These are phyloP conservation scores for Zosterops hypoxanthus DNA, from an alignment of 2,113 vertebrate species.

Conservation along the genomic window DNA sequence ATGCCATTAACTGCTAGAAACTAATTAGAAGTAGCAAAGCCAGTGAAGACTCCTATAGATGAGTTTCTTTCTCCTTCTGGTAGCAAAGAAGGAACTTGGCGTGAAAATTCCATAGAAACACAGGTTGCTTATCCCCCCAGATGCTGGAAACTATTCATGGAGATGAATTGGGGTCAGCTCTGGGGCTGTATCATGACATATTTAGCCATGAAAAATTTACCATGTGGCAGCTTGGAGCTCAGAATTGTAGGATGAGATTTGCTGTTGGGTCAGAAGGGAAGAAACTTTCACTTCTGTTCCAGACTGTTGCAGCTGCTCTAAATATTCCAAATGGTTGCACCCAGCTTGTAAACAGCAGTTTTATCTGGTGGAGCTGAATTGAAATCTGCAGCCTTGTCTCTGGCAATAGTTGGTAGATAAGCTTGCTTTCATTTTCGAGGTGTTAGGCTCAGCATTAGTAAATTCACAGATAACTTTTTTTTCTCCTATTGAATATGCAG, in stretches of 20 bases:
- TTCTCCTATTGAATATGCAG: background rate
- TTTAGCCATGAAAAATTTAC: background rate
- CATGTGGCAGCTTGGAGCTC: background rate
- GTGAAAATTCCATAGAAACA: background rate
- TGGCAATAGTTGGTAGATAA: background rate
- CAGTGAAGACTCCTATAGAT: background rate
- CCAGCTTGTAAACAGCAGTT: background rate
- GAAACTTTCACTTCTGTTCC: background rate
- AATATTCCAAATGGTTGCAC: background rate
- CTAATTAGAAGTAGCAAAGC: background rate
- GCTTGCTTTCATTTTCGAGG: background rate
- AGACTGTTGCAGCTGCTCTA: background rate
- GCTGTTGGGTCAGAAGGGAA: background rate
- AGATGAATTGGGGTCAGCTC: background rate
- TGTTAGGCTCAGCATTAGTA: background rate
- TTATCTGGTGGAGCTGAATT: background rate
- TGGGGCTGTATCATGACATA: background rate
- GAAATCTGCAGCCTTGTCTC: background rate
- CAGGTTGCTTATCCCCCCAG: background rate
- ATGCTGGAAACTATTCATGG: background rate
- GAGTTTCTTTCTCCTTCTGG: background rate
- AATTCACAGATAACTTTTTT: conserved; percentile 1
- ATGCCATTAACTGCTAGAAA: background rate
- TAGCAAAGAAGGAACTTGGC: background rate
- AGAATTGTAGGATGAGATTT: background rate